Evolutionary conservation across 2,113 vertebrate genomes (phyloP).

Genomic region (Ploceus nigricollis): DNA sequence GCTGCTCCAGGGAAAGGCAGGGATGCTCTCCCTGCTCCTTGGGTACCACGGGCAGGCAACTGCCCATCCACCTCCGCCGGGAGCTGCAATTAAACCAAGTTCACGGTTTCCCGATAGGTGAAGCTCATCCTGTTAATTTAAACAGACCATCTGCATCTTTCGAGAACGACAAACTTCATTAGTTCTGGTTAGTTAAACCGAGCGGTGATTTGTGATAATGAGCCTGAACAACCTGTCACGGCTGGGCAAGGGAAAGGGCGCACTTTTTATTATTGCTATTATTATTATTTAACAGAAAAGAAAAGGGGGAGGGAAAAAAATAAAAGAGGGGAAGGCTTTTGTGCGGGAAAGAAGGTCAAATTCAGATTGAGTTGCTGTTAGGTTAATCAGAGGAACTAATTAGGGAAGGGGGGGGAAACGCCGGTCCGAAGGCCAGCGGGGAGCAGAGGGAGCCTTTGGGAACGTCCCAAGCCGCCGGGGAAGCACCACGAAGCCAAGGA

Average conservation of each 20-base stretch:
- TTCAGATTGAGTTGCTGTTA: slow-evolving; percentile 37
- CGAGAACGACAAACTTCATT: slow-evolving; percentile 75
- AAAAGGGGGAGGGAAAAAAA: neutral
- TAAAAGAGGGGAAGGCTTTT: neutral
- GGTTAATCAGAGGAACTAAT: slow-evolving; percentile 47
- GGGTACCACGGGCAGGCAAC: slow-evolving; percentile 29
- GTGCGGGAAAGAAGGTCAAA: slow-evolving; percentile 44
- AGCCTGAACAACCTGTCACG: slow-evolving; percentile 60
- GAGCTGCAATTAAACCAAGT: slow-evolving; percentile 57
- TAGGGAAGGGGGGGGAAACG: neutral
- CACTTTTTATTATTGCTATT: slow-evolving; percentile 2
- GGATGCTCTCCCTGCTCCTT: neutral
- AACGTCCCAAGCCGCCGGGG: neutral
- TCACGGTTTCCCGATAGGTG: slow-evolving; percentile 61
- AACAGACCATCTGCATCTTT: slow-evolving; percentile 73
- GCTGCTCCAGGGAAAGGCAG: neutral
- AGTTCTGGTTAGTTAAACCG: slow-evolving; percentile 77
- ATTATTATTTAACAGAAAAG: slow-evolving; percentile 46
- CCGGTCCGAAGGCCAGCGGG: neutral
- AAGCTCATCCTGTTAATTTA: slow-evolving; percentile 68
- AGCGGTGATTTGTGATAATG: slow-evolving; percentile 63
- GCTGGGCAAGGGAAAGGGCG: neutral
- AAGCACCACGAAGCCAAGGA: neutral
- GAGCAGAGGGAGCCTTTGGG: neutral
- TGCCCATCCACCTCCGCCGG: neutral